phyloP scores from a whole-genome alignment of 2,888 invertebrate genomes.

The Gnatocerus cornutus region DNA sequence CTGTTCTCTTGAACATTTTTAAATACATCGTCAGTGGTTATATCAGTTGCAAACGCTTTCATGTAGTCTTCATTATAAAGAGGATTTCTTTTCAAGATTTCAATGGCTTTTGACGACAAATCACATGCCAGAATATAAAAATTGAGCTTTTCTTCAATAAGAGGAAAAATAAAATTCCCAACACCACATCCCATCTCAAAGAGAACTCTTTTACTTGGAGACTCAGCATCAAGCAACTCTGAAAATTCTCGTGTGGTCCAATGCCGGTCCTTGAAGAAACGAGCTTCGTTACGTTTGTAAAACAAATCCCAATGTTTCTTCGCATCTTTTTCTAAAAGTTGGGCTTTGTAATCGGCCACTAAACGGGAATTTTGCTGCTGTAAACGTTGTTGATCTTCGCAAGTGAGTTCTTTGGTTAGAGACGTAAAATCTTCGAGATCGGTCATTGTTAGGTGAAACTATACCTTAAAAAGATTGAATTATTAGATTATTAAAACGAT shows the following conservation, averaged over 20 bases:
- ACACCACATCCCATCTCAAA: constrained; percentile 97
- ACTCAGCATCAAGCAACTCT: constrained; percentile 67
- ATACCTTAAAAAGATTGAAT: not conserved
- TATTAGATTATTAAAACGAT: not conserved
- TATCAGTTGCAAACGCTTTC: constrained; percentile 88
- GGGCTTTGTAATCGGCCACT: constrained; percentile 83
- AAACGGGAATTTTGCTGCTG: constrained; percentile 80
- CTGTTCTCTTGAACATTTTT: constrained; percentile 71
- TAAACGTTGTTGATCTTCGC: constrained; percentile 77
- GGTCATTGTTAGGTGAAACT: constrained; percentile 3
- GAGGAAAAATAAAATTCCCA: constrained; percentile 95
- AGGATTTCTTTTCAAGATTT: constrained; percentile 83
- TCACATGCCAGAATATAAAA: constrained; percentile 91
- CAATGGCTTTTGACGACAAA: constrained; percentile 92
- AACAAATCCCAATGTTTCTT: constrained; percentile 96
- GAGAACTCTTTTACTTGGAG: constrained; percentile 69
- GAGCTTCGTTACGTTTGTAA: constrained; percentile 94
- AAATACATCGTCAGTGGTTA: constrained; percentile 81
- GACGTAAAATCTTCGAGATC: constrained; percentile 22
- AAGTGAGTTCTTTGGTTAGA: constrained; percentile 14
- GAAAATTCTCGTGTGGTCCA: constrained; percentile 97
- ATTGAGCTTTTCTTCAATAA: constrained; percentile 85
- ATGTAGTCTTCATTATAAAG: constrained; percentile 80
- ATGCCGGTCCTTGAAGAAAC: constrained; percentile 96
- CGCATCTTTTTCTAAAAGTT: constrained; percentile 86